A percentile compares a stretch with the other conserved stretches of the same genome.
phyloP scores from a whole-genome alignment of 2,113 vertebrate species.

The Lepisosteus oculatus region DNA sequence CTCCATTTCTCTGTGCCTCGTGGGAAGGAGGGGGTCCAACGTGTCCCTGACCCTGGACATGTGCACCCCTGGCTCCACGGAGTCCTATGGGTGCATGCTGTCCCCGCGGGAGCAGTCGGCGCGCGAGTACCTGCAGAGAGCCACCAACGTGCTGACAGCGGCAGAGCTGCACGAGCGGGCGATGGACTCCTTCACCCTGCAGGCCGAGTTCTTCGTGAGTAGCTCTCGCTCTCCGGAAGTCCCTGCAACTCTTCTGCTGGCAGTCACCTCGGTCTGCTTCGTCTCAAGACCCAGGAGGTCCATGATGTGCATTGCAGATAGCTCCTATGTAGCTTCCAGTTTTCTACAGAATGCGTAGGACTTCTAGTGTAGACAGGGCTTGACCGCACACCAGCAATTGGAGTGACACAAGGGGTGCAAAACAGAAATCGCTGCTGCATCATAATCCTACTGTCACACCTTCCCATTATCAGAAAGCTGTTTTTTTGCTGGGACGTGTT shows the following conservation, averaged over 20 bases:
- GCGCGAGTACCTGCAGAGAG: constrained; percentile 84
- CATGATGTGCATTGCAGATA: too few species aligned
- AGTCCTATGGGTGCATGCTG: constrained; percentile 88
- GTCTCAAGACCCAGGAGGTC: too few species aligned
- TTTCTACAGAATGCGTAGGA: too few species aligned
- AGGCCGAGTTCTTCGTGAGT: constrained; percentile 95
- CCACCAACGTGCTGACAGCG: constrained; percentile 78
- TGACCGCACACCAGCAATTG: too few species aligned
- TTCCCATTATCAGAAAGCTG: neutral
- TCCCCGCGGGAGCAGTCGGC: constrained; percentile 89
- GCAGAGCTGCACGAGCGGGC: constrained; percentile 84
- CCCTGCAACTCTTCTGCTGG: too few species aligned
- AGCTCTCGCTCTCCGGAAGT: too few species aligned
- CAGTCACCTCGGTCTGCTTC: too few species aligned
- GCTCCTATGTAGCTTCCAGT: too few species aligned
- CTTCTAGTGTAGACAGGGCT: too few species aligned
- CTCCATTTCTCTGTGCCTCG: neutral
- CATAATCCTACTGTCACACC: too few species aligned
- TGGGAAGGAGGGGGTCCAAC: constrained; percentile 89
- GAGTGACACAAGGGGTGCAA: too few species aligned
- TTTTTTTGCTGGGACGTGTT: neutral
- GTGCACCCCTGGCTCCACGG: constrained; percentile 92
- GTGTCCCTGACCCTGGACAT: constrained; percentile 96
- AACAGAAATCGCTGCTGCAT: too few species aligned
- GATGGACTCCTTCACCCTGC: constrained; percentile 86